Percentiles rank a stretch among this genome's conserved stretches.
These are phyloP conservation scores for Gnathonemus echidnorhynchus DNA, from an alignment of 2,113 vertebrate species.

Conservation along the genomic window DNA sequence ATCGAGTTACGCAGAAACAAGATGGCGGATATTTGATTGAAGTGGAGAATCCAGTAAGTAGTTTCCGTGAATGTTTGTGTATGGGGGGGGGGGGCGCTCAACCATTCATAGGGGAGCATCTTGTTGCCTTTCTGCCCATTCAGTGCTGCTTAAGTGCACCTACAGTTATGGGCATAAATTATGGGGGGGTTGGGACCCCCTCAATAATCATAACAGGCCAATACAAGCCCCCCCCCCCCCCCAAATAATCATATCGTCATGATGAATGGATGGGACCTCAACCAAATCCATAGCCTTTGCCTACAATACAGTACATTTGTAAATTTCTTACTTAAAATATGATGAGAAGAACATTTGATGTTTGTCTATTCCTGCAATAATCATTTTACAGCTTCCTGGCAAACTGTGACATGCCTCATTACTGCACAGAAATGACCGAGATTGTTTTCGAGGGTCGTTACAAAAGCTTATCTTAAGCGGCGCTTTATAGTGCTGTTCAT, in stretches of 20 bases:
- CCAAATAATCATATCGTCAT: too few relatives aligned
- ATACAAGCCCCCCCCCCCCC: too few relatives aligned
- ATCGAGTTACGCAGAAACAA: conserved; percentile 65
- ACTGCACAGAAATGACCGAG: neutral
- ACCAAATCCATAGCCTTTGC: too few relatives aligned
- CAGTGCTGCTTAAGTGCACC: neutral
- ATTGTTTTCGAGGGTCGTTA: neutral
- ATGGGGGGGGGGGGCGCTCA: neutral
- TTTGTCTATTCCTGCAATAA: neutral
- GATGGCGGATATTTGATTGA: conserved; percentile 70
- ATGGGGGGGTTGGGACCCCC: too few relatives aligned
- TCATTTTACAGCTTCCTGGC: neutral
- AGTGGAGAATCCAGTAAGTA: conserved; percentile 72
- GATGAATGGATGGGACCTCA: too few relatives aligned
- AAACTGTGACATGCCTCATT: neutral
- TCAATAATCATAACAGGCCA: too few relatives aligned
- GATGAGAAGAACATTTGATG: neutral
- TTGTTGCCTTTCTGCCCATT: neutral
- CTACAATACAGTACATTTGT: too few relatives aligned
- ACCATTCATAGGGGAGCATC: neutral
- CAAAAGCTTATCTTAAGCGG: neutral
- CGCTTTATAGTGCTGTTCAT: neutral
- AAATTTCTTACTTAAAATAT: neutral
- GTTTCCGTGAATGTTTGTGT: neutral
- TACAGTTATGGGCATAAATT: neutral